Evolutionary conservation across 2,888 invertebrate species (phyloP), one percentile per base, ranked within the genome.

Genomic region (Dioctria rufipes): DNA sequence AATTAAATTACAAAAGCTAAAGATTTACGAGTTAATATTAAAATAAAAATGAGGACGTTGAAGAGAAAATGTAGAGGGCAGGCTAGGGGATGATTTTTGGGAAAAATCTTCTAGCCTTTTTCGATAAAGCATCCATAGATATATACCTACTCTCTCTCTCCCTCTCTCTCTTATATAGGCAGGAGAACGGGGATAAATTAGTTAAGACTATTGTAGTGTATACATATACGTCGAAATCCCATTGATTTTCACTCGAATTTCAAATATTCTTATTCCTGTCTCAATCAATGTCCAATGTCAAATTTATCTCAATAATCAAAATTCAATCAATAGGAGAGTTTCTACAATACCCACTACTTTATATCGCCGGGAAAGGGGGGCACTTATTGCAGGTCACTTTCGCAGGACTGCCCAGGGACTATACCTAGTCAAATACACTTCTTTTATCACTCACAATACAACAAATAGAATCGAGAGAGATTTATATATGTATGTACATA

Each of bases 371-470:
- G 2, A 46, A 5, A 46, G 6, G 9, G 5, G 25, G 25, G 1
- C 0, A 46, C 6, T n/a, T 54, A 8, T 8, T 11, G 4, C 54
- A 11, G 54, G 4, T n/a, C n/a, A n/a, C 6, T 11, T n/a, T 54
- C 54, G 6, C n/a, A 54, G 11, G 11, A 54, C 54, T 11, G 54
- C 54, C n/a, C 11, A 11, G 3, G 54, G 51, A 49, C 25, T 25
- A 25, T 39, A 69, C 69, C 51, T 51, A 69, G 49, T 69, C 69
- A 69, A 69, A 69, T 51, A 51, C 69, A 9, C 51, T 69, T 51
- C 69, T 69, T 69, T 69, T 54, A 51, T 51, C 39, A 51, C 69
- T 51, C 37, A 49, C 25, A 39, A 39, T 6, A 13, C 51, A 69
- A 69, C 69, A 69, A 67, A 67, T 11, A 49, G 49, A 69, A 69